A percentile compares a stretch with the other conserved stretches of the same genome.
These are phyloP conservation scores for Benitochromis conjunctus DNA, from an alignment of 2,113 vertebrate genomes.

Conservation along the genomic window DNA sequence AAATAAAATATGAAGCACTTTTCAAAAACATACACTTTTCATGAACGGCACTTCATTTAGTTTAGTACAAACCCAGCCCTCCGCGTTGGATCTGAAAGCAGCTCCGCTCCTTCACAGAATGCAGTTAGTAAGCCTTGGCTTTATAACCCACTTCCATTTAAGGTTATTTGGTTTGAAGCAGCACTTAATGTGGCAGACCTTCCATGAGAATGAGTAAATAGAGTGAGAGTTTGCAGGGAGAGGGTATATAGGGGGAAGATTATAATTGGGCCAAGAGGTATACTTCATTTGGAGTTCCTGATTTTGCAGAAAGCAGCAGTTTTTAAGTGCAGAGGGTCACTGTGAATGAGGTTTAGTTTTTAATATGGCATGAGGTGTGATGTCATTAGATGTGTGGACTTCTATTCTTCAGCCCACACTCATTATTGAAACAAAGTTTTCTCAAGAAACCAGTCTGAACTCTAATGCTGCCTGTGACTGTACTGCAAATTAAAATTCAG, in stretches of 20 bases:
- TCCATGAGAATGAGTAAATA: background rate
- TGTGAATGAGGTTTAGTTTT: background rate
- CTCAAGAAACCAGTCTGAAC: background rate
- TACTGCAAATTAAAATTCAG: background rate
- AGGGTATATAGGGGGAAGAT: background rate
- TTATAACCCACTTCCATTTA: background rate
- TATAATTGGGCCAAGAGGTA: background rate
- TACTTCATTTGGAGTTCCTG: background rate
- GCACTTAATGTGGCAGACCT: background rate
- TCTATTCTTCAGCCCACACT: background rate
- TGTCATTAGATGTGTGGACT: fast-evolving
- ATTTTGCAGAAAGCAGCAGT: background rate
- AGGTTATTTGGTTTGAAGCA: background rate
- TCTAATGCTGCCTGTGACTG: background rate
- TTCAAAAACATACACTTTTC: background rate
- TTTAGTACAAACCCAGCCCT: background rate
- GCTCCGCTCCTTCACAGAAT: background rate
- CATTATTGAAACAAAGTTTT: background rate
- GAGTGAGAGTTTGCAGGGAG: background rate
- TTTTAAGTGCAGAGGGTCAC: background rate
- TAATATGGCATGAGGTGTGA: background rate
- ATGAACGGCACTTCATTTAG: background rate
- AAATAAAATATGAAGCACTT: background rate
- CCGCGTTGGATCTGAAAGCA: background rate
- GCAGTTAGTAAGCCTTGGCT: background rate